Evolutionary conservation across 2,888 invertebrate genomes (phyloP), one percentile per base, ranked within the genome.

Genomic region (Plebejus melissa): DNA sequence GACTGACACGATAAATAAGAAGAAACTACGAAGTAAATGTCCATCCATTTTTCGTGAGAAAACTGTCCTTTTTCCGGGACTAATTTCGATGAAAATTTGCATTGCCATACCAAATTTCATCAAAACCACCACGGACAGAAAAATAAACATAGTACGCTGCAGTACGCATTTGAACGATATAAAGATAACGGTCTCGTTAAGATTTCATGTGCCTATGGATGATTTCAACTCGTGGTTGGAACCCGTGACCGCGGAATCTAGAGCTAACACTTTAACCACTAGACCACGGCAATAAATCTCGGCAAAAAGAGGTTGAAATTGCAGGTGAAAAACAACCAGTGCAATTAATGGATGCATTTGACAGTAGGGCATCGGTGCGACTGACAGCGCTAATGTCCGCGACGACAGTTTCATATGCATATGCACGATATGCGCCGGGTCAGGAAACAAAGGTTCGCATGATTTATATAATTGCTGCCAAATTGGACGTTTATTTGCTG

Each of bases 341-440:
- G 70, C 77, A 75, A 58, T 71, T 57, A 75, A 60, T 46, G 50
- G 74, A 74, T 69, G 77, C 74, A 38, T 65, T 41, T 74, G 77
- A 77, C 71, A 65, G 69, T 36, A 57, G 50, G n/a, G 74, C 57
- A 71, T 16, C 72, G 74, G 76, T 76, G 76, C 74, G 74, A 57
- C 38, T 76, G 77, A 79, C 75, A 60, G 76, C 70, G 16, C 74
- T 74, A 76, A 78, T 77, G 77, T 57, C 13, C n/a, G 75, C 75
- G 79, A 28, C 60, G 79, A 78, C 76, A 78, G 74, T 38, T 79
- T 78, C 75, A 77, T 57, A 58, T 58, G 58, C 75, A 75, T 71
- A 41, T 46, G 57, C 58, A 57, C 36, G 54, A 69, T 75, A 69
- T 54, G 36, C 36, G 57, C n/a, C 70, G 58, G 60, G 57, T 58